Percentiles rank a stretch among this genome's conserved stretches.
phyloP scores from a whole-genome alignment of 1,140 invertebrate genomes.

The Pseudachorutes palmiensis region DNA sequence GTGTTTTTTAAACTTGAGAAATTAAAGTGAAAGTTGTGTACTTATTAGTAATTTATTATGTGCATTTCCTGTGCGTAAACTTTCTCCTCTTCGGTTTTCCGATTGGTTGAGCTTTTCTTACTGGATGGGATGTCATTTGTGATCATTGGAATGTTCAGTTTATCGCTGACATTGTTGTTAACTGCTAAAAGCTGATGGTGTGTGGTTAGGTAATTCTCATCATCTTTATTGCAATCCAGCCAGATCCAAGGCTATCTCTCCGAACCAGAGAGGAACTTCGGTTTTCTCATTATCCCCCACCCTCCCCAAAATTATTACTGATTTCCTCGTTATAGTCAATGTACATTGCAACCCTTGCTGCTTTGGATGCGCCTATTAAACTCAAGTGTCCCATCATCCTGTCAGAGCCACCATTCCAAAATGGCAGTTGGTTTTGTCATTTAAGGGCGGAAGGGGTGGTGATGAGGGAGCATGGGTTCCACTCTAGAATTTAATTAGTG shows the following conservation, averaged over 20 bases:
- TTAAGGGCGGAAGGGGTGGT: neutral
- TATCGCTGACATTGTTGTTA: neutral
- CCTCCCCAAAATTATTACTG: neutral
- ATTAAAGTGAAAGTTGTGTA: no score
- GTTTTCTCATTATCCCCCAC: conserved; percentile 2
- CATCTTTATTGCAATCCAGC: neutral
- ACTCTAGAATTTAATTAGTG: conserved; percentile 35
- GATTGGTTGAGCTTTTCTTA: no score
- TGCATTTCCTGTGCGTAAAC: no score
- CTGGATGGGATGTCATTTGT: no score
- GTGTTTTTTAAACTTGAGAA: no score
- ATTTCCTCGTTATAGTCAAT: neutral
- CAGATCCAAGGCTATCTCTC: neutral
- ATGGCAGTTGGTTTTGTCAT: conserved; percentile 6
- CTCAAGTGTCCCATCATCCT: conserved; percentile 6
- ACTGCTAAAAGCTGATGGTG: neutral
- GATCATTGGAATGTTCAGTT: neutral
- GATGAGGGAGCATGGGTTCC: neutral
- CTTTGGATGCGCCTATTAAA: neutral
- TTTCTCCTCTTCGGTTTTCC: no score
- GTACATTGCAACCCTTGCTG: neutral
- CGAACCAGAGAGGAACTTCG: neutral
- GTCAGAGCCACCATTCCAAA: no score
- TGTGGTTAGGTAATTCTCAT: conserved; percentile 8
- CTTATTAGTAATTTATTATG: no score